These are phyloP conservation scores for Philotrypesis tridentata DNA, from an alignment of 1,140 invertebrate genomes.

Conservation along the genomic window DNA sequence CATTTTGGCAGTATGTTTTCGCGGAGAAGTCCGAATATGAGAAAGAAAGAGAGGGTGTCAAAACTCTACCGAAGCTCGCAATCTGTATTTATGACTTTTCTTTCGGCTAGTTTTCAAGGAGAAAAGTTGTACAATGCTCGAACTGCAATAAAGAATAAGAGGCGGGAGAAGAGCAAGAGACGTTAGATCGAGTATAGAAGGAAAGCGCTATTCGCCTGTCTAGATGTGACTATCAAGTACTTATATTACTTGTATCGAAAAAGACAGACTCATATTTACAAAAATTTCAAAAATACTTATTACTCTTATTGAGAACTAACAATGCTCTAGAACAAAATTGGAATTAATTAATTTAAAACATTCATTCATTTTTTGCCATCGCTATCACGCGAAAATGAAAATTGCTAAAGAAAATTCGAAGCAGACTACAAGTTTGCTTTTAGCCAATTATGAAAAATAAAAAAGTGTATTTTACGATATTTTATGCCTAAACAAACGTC, in stretches of 20 bases:
- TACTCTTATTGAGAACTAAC: no score
- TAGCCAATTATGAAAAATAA: conserved; percentile 54
- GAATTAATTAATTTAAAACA: no score
- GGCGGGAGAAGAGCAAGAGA: neutral
- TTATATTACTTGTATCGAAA: no score
- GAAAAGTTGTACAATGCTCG: neutral
- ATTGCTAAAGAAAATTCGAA: conserved; percentile 36
- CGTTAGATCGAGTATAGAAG: neutral
- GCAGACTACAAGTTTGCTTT: conserved; percentile 60
- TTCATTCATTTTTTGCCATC: no score
- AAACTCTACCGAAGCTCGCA: neutral
- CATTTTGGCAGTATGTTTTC: neutral
- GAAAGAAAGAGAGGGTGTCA: neutral
- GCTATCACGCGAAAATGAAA: neutral
- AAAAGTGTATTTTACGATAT: conserved; percentile 71
- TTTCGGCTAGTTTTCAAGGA: neutral
- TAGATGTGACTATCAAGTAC: no score
- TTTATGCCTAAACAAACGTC: conserved; percentile 59
- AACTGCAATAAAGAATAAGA: neutral
- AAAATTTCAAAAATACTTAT: no score
- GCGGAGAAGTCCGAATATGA: neutral
- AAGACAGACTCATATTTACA: no score
- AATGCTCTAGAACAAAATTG: no score
- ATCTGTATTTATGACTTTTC: neutral
- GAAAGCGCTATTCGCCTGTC: neutral